These are phyloP conservation scores for Drosophila mayri DNA, from an alignment of 1,140 invertebrate genomes.

Conservation along the genomic window DNA sequence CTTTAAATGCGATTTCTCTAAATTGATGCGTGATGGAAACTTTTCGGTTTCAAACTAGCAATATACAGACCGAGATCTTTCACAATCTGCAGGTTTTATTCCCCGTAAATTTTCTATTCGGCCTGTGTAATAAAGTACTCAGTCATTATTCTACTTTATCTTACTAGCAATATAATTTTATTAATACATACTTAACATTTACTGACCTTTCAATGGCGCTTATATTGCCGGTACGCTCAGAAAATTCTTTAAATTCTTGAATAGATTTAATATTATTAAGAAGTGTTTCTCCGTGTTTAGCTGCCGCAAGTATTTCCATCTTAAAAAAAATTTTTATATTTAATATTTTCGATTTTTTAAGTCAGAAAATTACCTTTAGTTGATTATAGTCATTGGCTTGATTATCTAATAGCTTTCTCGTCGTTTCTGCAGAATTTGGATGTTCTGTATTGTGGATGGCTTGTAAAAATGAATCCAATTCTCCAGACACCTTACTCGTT, in stretches of 20 bases:
- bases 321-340: conserved; percentile 45
- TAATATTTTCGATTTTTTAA: neutral
- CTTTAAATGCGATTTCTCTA: no score
- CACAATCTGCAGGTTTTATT: no score
- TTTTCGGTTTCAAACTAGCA: no score
- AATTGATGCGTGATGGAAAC: no score
- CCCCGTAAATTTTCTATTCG: no score
- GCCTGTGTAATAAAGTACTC: no score
- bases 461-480: conserved; percentile 93
- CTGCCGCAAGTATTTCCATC: conserved; percentile 92
- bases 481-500: conserved; percentile 94
- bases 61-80: no score
- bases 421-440: conserved; percentile 92
- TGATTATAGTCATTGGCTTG: conserved; percentile 89
- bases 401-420: conserved; percentile 88
- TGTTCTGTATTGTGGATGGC: conserved; percentile 92
- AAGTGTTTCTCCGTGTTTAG: conserved; percentile 93
- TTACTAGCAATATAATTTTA: no score
- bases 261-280: conserved; percentile 89
- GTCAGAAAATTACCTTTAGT: conserved; percentile 85
- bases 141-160: no score
- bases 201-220: conserved; percentile 94
- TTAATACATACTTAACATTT: neutral
- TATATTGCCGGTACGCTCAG: conserved; percentile 93
- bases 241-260: conserved; percentile 86